Evolutionary conservation across 1,140 invertebrate species (phyloP).

Genomic region (Euura lappo): DNA sequence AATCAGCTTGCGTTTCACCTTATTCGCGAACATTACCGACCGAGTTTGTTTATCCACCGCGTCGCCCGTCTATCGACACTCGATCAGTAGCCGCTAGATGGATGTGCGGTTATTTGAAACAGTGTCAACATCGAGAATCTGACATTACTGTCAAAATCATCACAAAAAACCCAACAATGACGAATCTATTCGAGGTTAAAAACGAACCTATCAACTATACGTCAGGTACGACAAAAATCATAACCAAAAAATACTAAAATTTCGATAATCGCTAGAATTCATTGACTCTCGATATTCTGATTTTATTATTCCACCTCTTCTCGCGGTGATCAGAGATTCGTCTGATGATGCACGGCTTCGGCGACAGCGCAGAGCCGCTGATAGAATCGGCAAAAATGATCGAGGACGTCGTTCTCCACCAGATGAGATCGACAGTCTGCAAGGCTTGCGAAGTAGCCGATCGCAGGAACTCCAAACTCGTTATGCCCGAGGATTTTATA

Average conservation of each 20-base stretch:
- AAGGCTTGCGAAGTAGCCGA: conserved; percentile 61
- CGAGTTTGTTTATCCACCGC: too few relatives aligned
- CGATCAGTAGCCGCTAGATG: too few relatives aligned
- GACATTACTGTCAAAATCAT: conserved; percentile 36
- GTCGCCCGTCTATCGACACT: too few relatives aligned
- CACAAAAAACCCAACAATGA: conserved; percentile 5
- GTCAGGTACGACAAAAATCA: conserved; percentile 27
- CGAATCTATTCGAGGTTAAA: conserved; percentile 17
- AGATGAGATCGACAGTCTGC: conserved; percentile 61
- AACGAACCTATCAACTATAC: conserved; percentile 40
- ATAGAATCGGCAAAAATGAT: conserved; percentile 66
- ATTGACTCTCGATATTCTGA: too few relatives aligned
- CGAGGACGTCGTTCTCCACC: conserved; percentile 66
- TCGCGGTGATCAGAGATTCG: conserved; percentile 60
- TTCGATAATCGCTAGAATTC: too few relatives aligned
- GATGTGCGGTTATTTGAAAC: too few relatives aligned
- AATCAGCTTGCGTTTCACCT: too few relatives aligned
- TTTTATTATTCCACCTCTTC: too few relatives aligned
- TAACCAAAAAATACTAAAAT: too few relatives aligned
- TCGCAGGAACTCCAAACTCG: conserved; percentile 44
- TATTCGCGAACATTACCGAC: too few relatives aligned
- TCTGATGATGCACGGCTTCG: conserved; percentile 71
- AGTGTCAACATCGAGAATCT: too few relatives aligned
- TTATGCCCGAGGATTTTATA: conserved; percentile 62
- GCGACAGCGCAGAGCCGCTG: conserved; percentile 65